Evolutionary conservation across 2,888 invertebrate genomes (phyloP).

Genomic region (Stenotaenia linearis): DNA sequence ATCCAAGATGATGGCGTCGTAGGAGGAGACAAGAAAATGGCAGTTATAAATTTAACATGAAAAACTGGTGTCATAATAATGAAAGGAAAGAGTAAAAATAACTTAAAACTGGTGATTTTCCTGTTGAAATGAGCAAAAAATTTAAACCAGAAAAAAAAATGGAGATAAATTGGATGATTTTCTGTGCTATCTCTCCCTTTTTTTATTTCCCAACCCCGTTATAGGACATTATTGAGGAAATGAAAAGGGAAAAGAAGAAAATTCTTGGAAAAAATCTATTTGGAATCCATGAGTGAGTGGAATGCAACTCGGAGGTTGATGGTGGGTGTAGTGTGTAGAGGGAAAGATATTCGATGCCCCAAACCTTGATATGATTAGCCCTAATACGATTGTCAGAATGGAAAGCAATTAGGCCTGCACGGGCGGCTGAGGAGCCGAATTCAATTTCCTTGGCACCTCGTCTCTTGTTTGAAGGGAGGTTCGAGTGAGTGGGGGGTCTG

Average conservation of each 20-base stretch:
- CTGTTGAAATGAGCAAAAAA: not conserved
- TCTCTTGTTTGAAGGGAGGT: not conserved
- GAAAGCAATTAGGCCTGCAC: conserved; percentile 9
- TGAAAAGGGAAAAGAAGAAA: not conserved
- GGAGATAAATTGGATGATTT: not conserved
- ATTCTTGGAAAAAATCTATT: not conserved
- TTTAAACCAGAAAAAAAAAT: not conserved
- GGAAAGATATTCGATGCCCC: not conserved
- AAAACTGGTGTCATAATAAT: not conserved
- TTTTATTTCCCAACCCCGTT: not conserved
- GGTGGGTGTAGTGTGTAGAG: not conserved
- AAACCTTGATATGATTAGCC: conserved; percentile 4
- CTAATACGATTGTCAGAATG: conserved; percentile 5
- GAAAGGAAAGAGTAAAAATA: not conserved
- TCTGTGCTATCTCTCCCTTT: not conserved
- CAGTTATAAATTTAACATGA: not conserved
- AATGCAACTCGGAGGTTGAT: not conserved
- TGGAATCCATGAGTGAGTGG: not conserved
- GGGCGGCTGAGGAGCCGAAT: conserved; percentile 1
- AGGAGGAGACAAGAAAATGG: not conserved
- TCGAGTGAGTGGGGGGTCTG: not conserved
- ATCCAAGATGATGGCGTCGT: not conserved
- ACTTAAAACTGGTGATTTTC: not conserved
- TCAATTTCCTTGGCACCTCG: conserved; percentile 4
- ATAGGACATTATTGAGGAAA: not conserved